Evolutionary conservation across 2,888 invertebrate genomes (phyloP), one percentile per base, ranked within the genome.

Genomic region (Epinotia demarniana): DNA sequence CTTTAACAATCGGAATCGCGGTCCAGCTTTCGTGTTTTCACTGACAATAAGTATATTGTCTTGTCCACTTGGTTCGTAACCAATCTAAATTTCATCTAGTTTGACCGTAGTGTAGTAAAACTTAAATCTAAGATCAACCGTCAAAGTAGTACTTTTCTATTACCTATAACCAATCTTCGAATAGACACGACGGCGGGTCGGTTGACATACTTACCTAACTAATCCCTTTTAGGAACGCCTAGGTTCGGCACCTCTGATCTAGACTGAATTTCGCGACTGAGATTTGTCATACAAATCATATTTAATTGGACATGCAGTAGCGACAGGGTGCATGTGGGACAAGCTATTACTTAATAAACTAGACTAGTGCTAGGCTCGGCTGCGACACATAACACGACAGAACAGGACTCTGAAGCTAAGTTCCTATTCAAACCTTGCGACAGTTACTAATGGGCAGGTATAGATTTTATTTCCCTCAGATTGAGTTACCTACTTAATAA

Each of bases 261-360:
- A 33, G 33, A 33, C 61, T 61, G 61, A 69, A 60, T 69, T 60
- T 69, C 58, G 58, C 69, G 69, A 43, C 13, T 46, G 43, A 11
- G 66, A 67, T 60, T 67, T 66, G 58, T 73, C 66, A 53, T 8
- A 71, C 71, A 53, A 58, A 75, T 71, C 75, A 75, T 60, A 71
- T 71, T 75, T 75, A 71, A 75, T 75, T 75, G 75, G 64, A 55
- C 70, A 71, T 55, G 70, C 64, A 60, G 70, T 75, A 53, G 63
- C 69, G 55, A 55, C 57, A 9, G 58, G n/a, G 63, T 70, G 64
- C 58, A 43, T 75, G 57, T 73, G n/a, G 58, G 27, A 33, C 43
- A 68, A 43, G 68, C 58, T 27, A 57, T 67, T 68, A 43, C 68
- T 58, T 46, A 69, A 58, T 58, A 43, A 58, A 58, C 46, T 46